Conservation (phyloP, 2,888 invertebrate genomes). For the Urechis unicinctus region DNA sequence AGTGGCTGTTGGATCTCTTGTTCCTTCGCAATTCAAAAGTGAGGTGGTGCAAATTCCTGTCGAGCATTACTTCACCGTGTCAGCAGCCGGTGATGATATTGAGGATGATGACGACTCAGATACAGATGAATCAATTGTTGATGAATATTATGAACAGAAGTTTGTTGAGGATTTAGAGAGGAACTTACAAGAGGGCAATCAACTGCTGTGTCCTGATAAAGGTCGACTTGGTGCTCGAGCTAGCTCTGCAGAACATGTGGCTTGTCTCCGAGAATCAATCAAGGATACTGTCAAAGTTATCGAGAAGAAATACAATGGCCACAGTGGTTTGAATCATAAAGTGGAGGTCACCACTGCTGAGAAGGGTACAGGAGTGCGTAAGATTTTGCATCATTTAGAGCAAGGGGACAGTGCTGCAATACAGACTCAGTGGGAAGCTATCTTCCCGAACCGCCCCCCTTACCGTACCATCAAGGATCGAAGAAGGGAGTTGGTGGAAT, state of each 20-base stretch:
- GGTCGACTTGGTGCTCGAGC: slow-evolving; percentile 73
- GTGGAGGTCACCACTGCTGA: slow-evolving; percentile 7
- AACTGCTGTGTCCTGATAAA: slow-evolving; percentile 61
- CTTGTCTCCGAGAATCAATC: slow-evolving; percentile 4
- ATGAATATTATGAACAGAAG: slow-evolving; percentile 49
- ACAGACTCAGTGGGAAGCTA: too few species aligned
- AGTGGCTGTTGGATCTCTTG: too few species aligned
- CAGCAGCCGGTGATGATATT: too few species aligned
- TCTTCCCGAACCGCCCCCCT: too few species aligned
- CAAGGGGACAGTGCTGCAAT: too few species aligned
- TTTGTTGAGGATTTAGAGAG: slow-evolving; percentile 12
- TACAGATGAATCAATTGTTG: not conserved
- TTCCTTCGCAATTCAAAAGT: too few species aligned
- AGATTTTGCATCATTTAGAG: slow-evolving; percentile 11
- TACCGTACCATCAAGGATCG: slow-evolving; percentile 7
- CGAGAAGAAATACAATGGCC: slow-evolving; percentile 3
- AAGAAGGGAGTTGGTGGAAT: slow-evolving; percentile 15
- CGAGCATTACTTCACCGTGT: too few species aligned
- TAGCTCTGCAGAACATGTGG: slow-evolving; percentile 51
- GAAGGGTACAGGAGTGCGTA: slow-evolving; percentile 11
- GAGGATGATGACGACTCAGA: too few species aligned
- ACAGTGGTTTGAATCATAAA: not conserved
- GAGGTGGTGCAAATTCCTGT: too few species aligned
- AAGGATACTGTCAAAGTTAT: slow-evolving; percentile 12
- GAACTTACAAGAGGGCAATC: not conserved